Evolutionary conservation across 2,113 vertebrate genomes (phyloP), one percentile per base, ranked within the genome.

Genomic region (Lophotis ruficrista): DNA sequence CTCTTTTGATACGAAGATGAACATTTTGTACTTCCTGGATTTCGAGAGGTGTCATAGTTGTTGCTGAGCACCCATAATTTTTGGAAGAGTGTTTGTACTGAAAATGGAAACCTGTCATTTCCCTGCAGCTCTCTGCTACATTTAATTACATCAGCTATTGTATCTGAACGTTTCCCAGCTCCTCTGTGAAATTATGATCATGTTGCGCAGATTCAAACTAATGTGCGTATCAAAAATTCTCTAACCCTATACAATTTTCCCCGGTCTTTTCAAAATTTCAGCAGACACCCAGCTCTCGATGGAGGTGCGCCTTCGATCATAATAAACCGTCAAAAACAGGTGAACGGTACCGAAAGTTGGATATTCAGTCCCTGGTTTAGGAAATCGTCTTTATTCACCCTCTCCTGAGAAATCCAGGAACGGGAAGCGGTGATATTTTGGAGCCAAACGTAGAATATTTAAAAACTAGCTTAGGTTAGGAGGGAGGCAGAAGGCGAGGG

Each of bases 21-120:
- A 72, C 35, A 84, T 78, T 80, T 50, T 79, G 86, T 90, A 10
- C 87, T 78, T 79, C 71, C 87, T 70, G 71, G 4, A 88, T 94
- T 86, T 41, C 22, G 82, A 27, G 81, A 90, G 94, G 82, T 96
- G 90, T 45, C 96, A 58, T 48, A 21, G 69, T 77, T 79, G 84
- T 78, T 91, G 88, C 93, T 50, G 91, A 94, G 87, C 92, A 94
- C 56, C 81, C n/a, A 54, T 38, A 68, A 93, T 95, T 97, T 96
- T 71, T 57, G 79, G 60, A 66, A 75, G 65, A 68, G 83, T 73
- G 69, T 90, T 97, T 50, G 65, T 28, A 33, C 35, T 66, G 77
- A 81, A 94, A 92, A 93, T 80, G 84, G 86, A 86, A 93, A 81
- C 10, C 69, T 62, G 87, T 56, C 69, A 83, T 76, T 82, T 69